Base-by-base conservation (phyloP, 2,797 vertebrate genomes). In the Sebastes iracundus region DNA sequence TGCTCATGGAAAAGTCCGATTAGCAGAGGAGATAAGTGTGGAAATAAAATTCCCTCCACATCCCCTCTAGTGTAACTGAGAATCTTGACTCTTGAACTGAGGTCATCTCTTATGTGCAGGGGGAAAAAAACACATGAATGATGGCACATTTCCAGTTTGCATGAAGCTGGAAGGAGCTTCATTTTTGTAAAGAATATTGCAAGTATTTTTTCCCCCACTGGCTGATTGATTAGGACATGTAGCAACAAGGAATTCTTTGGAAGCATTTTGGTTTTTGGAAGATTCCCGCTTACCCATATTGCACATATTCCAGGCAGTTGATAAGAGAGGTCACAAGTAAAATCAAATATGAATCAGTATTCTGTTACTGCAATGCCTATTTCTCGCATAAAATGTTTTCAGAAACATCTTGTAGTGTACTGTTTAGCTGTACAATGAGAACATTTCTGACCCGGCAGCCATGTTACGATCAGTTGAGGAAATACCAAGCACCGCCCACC, bases 151-250 rank as follows among this genome's bases (percentile, higher is more conserved):
- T 79, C 56, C 38, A 70, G 6, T 18, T 46, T 6, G 20, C 23
- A 77, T 80, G 30, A n/a, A 22, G 52, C 20, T 72, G 20, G 55
- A 62, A 46, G 42, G 9, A 20, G 58, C 25, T 70, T 82, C 0
- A 59, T 58, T 76, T 20, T 68, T 42, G 33, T 30, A 4, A 14
- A n/a, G 61, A 60, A 62, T 68, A 46, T 42, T 10, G 20, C 5
- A 5, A 13, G 2, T 46, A 62, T 0, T n/a, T 10, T 20, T 49
- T n/a, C 6, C 2, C 4, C 2, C 4, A 13, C 5, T 27, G 35
- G 20, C 33, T 72, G 59, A 79, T 84, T 83, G 55, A 81, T 73
- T 22, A 55, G 22, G 59, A 25, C 80, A 80, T 75, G 85, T 70
- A 74, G 65, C 4, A 86, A 76, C 78, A 83, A 60, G 55, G 7